Conservation (phyloP, 2,888 invertebrate genomes). For the Epinotia bilunana region DNA sequence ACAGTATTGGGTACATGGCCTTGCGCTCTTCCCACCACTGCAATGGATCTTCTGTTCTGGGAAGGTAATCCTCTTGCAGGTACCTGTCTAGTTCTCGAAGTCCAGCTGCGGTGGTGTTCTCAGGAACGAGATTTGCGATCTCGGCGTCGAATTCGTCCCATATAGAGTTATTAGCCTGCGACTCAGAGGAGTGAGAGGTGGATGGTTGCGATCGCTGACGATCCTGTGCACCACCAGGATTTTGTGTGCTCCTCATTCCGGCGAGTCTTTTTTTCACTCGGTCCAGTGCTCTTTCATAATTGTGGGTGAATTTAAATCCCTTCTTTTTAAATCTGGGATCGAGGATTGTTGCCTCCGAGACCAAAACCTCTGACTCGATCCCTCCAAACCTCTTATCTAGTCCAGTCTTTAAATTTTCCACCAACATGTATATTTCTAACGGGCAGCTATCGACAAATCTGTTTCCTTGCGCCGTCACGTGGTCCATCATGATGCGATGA, state of each 20-base stretch:
- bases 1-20: too few relatives aligned
- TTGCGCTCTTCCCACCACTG: too few relatives aligned
- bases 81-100: conserved; percentile 10
- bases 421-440: neutral
- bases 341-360: too few relatives aligned
- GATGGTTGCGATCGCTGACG: too few relatives aligned
- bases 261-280: neutral
- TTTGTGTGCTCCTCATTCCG: neutral
- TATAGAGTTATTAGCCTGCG: neutral
- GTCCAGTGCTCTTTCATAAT: neutral
- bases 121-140: neutral
- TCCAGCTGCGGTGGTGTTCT: conserved; percentile 1
- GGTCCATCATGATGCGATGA: conserved; percentile 6
- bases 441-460: neutral
- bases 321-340: neutral
- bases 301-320: neutral
- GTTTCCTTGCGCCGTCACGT: conserved; percentile 1
- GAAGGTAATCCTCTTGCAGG: conserved; percentile 11
- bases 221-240: neutral
- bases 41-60: neutral
- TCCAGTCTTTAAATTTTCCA: neutral
- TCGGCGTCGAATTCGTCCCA: conserved; percentile 6
- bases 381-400: too few relatives aligned
- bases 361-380: too few relatives aligned
- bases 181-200: neutral